phyloP scores from a whole-genome alignment of 2,888 invertebrate species.

The Drosophila pullipes region DNA sequence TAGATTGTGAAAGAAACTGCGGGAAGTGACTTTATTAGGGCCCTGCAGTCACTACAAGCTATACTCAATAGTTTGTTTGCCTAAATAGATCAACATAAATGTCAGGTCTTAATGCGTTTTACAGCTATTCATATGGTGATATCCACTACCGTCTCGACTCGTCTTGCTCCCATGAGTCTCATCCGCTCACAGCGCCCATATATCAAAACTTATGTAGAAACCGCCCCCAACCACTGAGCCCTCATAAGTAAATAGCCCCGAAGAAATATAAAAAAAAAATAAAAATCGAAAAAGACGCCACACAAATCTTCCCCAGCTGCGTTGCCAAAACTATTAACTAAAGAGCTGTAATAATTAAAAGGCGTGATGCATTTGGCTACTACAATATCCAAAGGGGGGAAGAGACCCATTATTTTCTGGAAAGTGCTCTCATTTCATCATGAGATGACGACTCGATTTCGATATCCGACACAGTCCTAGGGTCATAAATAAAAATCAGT shows the following conservation, averaged over 20 bases:
- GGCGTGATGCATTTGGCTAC: conserved; percentile 71
- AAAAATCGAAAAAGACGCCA: conserved; percentile 2
- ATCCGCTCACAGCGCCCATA: conserved; percentile 40
- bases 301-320: conserved; percentile 69
- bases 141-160: conserved; percentile 48
- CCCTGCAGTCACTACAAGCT: conserved; percentile 27
- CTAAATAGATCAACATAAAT: conserved; percentile 78
- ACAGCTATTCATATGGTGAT: conserved; percentile 67
- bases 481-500: conserved; percentile 79
- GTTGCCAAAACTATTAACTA: conserved; percentile 79
- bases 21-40: conserved; percentile 60
- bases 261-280: conserved; percentile 8
- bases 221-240: conserved; percentile 58
- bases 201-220: conserved; percentile 47
- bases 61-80: conserved; percentile 56
- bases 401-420: conserved; percentile 12
- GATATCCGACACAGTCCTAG: conserved; percentile 49
- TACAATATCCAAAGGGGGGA: conserved; percentile 27
- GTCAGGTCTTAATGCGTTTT: conserved; percentile 66
- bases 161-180: conserved; percentile 28
- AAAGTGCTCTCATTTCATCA: conserved; percentile 75
- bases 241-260: conserved; percentile 40
- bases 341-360: conserved; percentile 78
- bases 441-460: conserved; percentile 77
- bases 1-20: conserved; percentile 42